These are phyloP conservation scores for Acanthurus lineatus DNA, from an alignment of 2,797 vertebrate genomes.

Conservation along the genomic window DNA sequence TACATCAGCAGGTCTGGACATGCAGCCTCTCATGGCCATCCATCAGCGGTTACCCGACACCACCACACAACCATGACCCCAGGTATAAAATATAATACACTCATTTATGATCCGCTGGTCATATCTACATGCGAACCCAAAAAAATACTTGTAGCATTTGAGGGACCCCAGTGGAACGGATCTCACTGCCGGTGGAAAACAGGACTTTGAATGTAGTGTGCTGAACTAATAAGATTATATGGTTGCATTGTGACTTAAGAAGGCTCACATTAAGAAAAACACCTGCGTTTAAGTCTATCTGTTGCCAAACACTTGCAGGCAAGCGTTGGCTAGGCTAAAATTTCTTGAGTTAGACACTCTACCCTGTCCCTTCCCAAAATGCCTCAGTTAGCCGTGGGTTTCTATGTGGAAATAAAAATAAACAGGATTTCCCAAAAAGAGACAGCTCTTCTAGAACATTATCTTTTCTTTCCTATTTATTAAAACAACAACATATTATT, in stretches of 20 bases:
- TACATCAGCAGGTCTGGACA: slow-evolving; percentile 85
- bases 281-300: neutral
- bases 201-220: neutral
- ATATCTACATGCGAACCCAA: slow-evolving; percentile 41
- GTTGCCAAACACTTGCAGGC: slow-evolving; percentile 15
- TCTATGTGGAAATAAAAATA: neutral
- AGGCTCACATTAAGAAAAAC: slow-evolving; percentile 24
- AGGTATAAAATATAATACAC: slow-evolving; percentile 53
- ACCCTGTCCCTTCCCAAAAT: neutral
- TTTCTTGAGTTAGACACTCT: slow-evolving; percentile 16
- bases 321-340: slow-evolving; percentile 7
- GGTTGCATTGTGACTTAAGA: slow-evolving; percentile 9
- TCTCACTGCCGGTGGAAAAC: slow-evolving; percentile 24
- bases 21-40: slow-evolving; percentile 74
- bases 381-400: neutral
- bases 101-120: slow-evolving; percentile 25
- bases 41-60: slow-evolving; percentile 75
- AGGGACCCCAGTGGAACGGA: neutral
- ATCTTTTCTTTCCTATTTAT: neutral
- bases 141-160: slow-evolving; percentile 11
- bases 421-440: neutral
- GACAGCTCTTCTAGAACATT: neutral
- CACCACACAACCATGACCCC: slow-evolving; percentile 55
- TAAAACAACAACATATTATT: neutral
- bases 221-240: neutral